Evolutionary conservation across 1,140 invertebrate species (phyloP), one percentile per base, ranked within the genome.

Genomic region (Meloidogyne hapla): DNA sequence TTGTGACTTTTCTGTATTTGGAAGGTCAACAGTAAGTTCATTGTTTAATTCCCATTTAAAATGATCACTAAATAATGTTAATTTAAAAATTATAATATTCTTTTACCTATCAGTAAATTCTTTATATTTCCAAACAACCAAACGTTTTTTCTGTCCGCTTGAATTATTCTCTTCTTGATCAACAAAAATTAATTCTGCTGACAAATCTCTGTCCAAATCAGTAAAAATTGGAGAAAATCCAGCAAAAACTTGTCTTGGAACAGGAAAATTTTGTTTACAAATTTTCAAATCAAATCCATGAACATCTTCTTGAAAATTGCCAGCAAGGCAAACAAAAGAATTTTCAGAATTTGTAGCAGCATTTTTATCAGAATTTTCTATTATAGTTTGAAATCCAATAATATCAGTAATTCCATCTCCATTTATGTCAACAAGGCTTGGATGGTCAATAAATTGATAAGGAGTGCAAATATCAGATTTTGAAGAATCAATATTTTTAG

Each of bases 321-420:
- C 76, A 10, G 69, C 75, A 6, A 77, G 45, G n/a, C 76, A 77
- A 28, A 68, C 48, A 33, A 67, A n/a, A 23, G 48, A 56, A 56
- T n/a, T n/a, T 56, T 56, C 48, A 56, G 48, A 56, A 5, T n/a
- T 56, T n/a, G 48, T n/a, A 56, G 12, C 48, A n/a, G 48, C 18
- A 56, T 56, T 56, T 56, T 56, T 56, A 18, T 56, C 48, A 56
- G 48, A n/a, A 67, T 33, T 33, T 67, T 67, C 65, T 18, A 76
- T 62, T 42, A 40, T 79, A 72, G 18, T 63, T 62, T 12, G 67
- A 72, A 85, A 86, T 25, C 84, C 84, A 10, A 85, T 25, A 48
- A 85, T 67, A 45, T 85, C 84, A 21, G 82, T 78, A 33, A 76
- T 74, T 45, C 84, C 84, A 61, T 85, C 84, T 15, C 83, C 84